Percentiles rank a stretch among this genome's conserved stretches.
Conservation (phyloP, 2,888 invertebrate genomes). For the Colletes collaris region DNA sequence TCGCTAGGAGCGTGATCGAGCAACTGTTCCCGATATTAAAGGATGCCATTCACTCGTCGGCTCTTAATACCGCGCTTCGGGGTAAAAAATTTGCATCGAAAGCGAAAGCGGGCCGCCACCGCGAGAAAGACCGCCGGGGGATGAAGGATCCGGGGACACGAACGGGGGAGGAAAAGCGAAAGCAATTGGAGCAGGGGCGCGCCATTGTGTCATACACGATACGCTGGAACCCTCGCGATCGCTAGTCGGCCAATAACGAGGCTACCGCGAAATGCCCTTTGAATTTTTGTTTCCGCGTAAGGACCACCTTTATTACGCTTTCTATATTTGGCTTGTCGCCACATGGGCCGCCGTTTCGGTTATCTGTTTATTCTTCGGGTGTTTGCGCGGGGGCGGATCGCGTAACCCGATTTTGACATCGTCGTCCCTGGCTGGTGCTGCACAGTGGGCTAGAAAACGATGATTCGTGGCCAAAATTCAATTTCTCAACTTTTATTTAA, state of each 20-base stretch:
- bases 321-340: too few species aligned
- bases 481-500: too few species aligned
- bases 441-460: too few species aligned
- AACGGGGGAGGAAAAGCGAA: constrained; percentile 33
- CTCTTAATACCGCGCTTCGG: constrained; percentile 73
- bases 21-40: constrained; percentile 79
- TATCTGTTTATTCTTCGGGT: too few species aligned
- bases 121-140: constrained; percentile 4
- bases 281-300: too few species aligned
- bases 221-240: constrained; percentile 4
- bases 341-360: too few species aligned
- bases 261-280: too few species aligned
- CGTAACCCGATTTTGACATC: too few species aligned
- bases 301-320: too few species aligned
- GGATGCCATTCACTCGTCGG: constrained; percentile 69
- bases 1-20: constrained; percentile 71
- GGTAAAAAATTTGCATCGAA: constrained; percentile 76
- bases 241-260: constrained; percentile 31
- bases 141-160: constrained; percentile 8
- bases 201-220: constrained; percentile 20
- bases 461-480: too few species aligned
- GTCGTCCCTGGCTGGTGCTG: too few species aligned
- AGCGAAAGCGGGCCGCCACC: constrained; percentile 66
- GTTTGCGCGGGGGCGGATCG: too few species aligned
- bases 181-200: constrained; percentile 41